Conservation (phyloP, 1,140 invertebrate species). For the Galendromus occidentalis region DNA sequence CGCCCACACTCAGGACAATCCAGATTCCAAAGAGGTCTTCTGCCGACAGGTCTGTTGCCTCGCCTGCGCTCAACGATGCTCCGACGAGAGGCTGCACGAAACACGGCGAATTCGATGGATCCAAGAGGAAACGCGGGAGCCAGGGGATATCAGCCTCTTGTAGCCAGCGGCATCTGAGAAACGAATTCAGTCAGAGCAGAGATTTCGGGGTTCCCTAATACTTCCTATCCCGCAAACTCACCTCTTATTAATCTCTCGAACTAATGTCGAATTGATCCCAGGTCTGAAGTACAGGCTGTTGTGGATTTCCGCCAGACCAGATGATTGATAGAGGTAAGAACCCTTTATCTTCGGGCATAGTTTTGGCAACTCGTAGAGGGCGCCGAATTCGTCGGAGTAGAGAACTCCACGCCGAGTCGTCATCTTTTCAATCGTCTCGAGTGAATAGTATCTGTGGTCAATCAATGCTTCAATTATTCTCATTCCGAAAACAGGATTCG, state of each 20-base stretch:
- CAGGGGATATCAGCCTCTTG: not conserved
- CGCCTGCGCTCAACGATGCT: not conserved
- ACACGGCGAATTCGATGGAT: not conserved
- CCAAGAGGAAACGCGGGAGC: not conserved
- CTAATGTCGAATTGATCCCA: not conserved
- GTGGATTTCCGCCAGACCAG: no score
- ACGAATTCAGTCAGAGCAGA: not conserved
- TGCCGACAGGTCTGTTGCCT: not conserved
- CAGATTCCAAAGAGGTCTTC: not conserved
- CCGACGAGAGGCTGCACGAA: not conserved
- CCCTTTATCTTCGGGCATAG: not conserved
- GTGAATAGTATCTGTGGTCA: not conserved
- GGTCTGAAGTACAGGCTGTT: not conserved
- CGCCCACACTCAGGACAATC: not conserved
- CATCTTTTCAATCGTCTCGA: not conserved
- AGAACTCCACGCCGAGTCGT: not conserved
- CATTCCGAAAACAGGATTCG: no score
- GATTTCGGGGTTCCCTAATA: no score
- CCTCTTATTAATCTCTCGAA: not conserved
- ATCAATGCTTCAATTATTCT: no score
- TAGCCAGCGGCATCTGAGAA: not conserved
- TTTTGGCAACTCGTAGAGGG: not conserved
- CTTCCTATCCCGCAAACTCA: not conserved
- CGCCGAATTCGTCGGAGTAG: not conserved
- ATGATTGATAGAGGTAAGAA: not conserved